A percentile compares a stretch with the other conserved stretches of the same genome.
Evolutionary conservation across 2,888 invertebrate genomes (phyloP).

Genomic region (Platynereis dumerilii): DNA sequence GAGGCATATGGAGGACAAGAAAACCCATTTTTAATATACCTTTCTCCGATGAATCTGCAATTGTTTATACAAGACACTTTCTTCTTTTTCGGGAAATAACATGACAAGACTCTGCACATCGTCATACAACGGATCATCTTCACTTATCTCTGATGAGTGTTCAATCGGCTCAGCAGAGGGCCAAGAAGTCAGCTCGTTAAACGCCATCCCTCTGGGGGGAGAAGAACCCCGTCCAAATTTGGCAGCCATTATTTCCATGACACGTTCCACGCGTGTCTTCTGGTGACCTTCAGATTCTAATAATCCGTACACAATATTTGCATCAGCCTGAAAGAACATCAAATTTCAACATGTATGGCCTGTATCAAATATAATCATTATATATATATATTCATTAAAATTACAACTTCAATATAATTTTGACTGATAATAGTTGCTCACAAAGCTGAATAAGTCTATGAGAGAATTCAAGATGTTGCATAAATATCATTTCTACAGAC

Average conservation of each 20-base stretch:
- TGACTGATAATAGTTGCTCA: too few species aligned
- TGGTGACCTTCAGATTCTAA: constrained; percentile 6
- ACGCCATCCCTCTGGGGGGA: too few species aligned
- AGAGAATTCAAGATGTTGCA: too few species aligned
- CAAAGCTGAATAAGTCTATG: too few species aligned
- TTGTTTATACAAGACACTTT: constrained; percentile 54
- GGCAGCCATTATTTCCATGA: not conserved
- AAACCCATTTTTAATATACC: constrained; percentile 50
- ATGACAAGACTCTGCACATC: constrained; percentile 49
- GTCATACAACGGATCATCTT: constrained; percentile 47
- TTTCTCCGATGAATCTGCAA: constrained; percentile 53
- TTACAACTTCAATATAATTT: too few species aligned
- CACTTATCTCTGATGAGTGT: not conserved
- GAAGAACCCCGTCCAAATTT: too few species aligned
- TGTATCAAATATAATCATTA: too few species aligned
- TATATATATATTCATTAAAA: too few species aligned
- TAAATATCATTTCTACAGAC: too few species aligned
- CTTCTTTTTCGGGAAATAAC: constrained; percentile 50
- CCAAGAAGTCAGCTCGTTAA: too few species aligned
- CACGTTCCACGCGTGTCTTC: not conserved
- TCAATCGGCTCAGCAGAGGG: not conserved
- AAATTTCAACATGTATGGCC: too few species aligned
- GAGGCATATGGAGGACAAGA: too few species aligned
- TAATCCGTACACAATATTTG: constrained; percentile 15
- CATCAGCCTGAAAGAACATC: constrained; percentile 9